Conservation (phyloP, 2,113 vertebrate genomes). For the Ciconia maguari region DNA sequence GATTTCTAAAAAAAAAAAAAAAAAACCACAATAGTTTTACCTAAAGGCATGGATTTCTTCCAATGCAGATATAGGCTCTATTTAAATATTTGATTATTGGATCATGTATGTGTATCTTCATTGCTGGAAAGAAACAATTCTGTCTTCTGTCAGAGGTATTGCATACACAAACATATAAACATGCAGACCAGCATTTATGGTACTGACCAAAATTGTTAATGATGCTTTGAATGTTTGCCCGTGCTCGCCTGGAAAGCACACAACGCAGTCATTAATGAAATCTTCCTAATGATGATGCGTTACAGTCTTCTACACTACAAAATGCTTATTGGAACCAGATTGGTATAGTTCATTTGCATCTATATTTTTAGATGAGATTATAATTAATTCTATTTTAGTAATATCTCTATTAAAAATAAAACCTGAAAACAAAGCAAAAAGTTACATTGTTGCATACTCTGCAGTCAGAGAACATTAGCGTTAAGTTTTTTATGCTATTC, state of each 20-base stretch:
- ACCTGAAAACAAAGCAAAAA: neutral
- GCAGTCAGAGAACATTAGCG: neutral
- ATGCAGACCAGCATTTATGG: neutral
- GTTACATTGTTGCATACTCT: neutral
- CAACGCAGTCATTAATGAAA: neutral
- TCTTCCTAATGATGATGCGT: neutral
- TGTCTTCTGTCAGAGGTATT: neutral
- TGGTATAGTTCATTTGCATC: neutral
- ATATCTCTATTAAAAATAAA: neutral
- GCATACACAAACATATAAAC: neutral
- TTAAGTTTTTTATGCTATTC: neutral
- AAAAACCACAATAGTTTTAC: constrained; percentile 14
- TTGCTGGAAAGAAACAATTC: neutral
- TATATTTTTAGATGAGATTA: neutral
- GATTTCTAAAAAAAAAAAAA: neutral
- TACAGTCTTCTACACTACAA: neutral
- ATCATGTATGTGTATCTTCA: neutral
- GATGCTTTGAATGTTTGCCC: neutral
- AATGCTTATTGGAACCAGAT: neutral
- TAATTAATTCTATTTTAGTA: neutral
- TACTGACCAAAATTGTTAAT: neutral
- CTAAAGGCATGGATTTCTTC: constrained; percentile 25
- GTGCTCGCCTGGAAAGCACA: neutral
- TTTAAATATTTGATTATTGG: constrained; percentile 5
- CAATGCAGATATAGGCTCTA: neutral